Conservation (phyloP, 23 tunicate genomes). For the Halocynthia roretzi region DNA sequence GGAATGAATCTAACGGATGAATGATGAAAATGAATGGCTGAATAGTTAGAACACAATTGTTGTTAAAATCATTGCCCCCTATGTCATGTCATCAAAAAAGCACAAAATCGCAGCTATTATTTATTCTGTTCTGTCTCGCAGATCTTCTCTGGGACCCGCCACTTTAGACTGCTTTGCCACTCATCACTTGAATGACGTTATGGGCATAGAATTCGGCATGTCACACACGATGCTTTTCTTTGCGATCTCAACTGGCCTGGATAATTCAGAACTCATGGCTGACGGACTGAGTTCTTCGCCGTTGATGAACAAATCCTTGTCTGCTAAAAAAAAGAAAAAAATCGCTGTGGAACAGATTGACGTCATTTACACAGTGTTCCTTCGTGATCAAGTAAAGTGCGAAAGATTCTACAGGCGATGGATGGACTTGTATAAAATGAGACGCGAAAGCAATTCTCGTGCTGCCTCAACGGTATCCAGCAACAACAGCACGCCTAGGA, state of each 20-base stretch:
- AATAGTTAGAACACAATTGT: too few species aligned
- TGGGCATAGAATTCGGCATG: not conserved
- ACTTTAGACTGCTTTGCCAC: not conserved
- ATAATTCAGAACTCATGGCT: not conserved
- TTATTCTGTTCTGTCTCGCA: not conserved
- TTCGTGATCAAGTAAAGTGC: constrained; percentile 8
- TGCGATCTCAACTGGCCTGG: not conserved
- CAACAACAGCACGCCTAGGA: not conserved
- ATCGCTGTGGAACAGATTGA: not conserved
- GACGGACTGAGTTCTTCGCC: constrained; percentile 9
- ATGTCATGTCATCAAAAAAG: too few species aligned
- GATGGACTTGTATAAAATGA: not conserved
- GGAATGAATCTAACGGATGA: too few species aligned
- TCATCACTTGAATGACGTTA: not conserved
- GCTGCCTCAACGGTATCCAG: not conserved
- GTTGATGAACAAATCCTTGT: not conserved
- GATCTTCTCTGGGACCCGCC: not conserved
- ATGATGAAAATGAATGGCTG: too few species aligned
- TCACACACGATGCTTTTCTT: not conserved
- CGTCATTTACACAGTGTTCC: not conserved
- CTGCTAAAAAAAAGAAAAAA: constrained; percentile 2
- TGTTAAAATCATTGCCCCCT: too few species aligned
- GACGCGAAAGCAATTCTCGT: not conserved
- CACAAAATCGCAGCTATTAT: too few species aligned
- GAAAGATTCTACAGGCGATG: not conserved